phyloP scores from a whole-genome alignment of 1,140 invertebrate species.

The Hycleus phaleratus region DNA sequence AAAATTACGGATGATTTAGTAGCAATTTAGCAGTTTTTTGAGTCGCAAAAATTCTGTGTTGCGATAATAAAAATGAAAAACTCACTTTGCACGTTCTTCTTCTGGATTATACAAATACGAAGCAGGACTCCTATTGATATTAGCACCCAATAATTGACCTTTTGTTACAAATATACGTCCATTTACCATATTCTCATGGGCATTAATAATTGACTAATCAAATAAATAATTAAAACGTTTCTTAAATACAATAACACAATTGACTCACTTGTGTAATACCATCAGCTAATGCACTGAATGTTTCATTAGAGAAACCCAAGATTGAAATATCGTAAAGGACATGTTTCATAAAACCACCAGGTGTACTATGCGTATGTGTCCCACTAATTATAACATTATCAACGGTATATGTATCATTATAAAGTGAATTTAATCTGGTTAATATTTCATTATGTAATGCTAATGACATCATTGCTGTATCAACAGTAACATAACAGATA shows the following conservation, averaged over 20 bases:
- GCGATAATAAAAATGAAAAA: not conserved
- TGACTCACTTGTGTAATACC: constrained; percentile 63
- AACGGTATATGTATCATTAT: constrained; percentile 61
- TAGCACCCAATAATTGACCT: constrained; percentile 64
- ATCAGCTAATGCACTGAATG: constrained; percentile 64
- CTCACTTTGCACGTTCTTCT: constrained; percentile 61
- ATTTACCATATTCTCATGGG: constrained; percentile 29
- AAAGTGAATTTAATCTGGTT: constrained; percentile 50
- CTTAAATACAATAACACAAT: not conserved
- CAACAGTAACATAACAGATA: constrained; percentile 75
- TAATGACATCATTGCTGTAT: constrained; percentile 78
- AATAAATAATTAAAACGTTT: not conserved
- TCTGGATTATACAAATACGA: constrained; percentile 78
- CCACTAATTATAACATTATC: constrained; percentile 80
- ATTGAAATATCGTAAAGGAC: constrained; percentile 79
- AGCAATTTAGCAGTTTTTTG: too few species aligned
- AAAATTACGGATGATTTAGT: too few species aligned
- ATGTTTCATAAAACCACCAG: constrained; percentile 82
- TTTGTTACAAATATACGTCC: constrained; percentile 23
- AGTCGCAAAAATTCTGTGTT: too few species aligned
- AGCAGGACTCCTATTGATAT: constrained; percentile 82
- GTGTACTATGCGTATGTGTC: constrained; percentile 82
- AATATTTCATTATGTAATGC: constrained; percentile 57
- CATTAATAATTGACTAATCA: constrained; percentile 26
- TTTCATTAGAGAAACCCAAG: constrained; percentile 74